Evolutionary conservation across 2,113 vertebrate species (phyloP).

Genomic region (Bombycilla garrulus): DNA sequence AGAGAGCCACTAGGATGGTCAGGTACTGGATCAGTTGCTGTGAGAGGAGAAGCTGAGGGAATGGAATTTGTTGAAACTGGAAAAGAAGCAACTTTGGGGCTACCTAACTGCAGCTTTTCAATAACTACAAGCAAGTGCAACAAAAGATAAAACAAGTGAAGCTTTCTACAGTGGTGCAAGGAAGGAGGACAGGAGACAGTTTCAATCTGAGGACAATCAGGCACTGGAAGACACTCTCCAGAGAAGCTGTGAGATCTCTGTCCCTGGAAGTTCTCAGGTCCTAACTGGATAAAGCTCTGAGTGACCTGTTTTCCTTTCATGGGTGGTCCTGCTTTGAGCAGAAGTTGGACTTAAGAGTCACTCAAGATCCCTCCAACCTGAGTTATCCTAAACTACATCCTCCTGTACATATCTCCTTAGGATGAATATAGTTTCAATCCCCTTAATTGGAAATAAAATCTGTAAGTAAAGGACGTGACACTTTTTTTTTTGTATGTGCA

Average conservation of each 20-base stretch:
- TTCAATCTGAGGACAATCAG: background rate
- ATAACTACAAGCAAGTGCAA: background rate
- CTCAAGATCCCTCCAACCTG: background rate
- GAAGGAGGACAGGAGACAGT: background rate
- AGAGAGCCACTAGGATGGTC: background rate
- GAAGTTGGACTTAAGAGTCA: background rate
- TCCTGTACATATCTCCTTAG: background rate
- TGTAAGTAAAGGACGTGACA: background rate
- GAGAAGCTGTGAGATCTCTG: accelerated
- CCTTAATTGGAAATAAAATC: background rate
- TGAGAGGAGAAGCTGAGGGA: background rate
- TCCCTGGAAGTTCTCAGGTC: background rate
- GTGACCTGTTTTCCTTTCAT: background rate
- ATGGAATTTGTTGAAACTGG: background rate
- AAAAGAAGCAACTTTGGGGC: background rate
- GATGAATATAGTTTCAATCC: background rate
- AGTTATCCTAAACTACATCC: background rate
- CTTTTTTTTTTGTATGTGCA: background rate
- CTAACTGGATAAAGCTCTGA: background rate
- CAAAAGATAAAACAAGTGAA: background rate
- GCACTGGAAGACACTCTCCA: background rate
- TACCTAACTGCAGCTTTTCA: accelerated
- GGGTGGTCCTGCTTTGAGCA: background rate
- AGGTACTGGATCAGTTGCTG: background rate
- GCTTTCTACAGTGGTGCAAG: accelerated